A percentile compares a stretch with the other conserved stretches of the same genome.
Conservation (phyloP, 2,113 vertebrate species). For the Melanostigma gelatinosum region DNA sequence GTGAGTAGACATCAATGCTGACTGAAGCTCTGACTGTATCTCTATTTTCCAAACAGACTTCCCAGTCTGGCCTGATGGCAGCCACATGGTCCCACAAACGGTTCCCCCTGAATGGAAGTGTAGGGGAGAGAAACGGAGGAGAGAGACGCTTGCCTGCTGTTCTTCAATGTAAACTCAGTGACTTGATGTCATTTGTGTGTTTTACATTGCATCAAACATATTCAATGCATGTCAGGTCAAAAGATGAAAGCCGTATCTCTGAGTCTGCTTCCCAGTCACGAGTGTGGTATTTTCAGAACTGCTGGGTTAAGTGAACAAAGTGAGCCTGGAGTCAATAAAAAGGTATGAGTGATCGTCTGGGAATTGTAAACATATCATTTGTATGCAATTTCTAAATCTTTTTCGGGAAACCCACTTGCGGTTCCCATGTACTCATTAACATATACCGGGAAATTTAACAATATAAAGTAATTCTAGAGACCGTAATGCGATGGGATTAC, state of each 20-base stretch:
- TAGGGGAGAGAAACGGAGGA: background rate
- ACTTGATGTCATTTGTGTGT: background rate
- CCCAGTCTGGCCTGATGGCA: conserved; percentile 30
- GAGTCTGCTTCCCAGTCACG: conserved; percentile 17
- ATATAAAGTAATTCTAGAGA: no score
- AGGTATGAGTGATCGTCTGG: conserved; percentile 52
- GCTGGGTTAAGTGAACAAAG: conserved; percentile 30
- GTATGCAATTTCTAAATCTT: conserved; percentile 10
- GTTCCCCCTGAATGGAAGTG: conserved; percentile 9
- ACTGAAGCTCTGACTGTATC: conserved; percentile 27
- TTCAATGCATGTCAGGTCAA: background rate
- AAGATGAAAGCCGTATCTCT: background rate
- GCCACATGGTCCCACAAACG: conserved; percentile 18
- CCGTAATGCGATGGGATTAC: no score
- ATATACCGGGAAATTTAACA: background rate
- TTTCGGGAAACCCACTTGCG: background rate
- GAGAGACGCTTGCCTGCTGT: background rate
- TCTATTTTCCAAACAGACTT: conserved; percentile 44
- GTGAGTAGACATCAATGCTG: conserved; percentile 21
- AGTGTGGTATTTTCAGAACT: conserved; percentile 11
- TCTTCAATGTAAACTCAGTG: background rate
- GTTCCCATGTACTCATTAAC: background rate
- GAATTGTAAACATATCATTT: conserved; percentile 46
- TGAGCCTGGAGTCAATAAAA: conserved; percentile 49
- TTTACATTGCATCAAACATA: background rate